Conservation (phyloP, 2,797 vertebrate species). For the Phrynocephalus forsythii region DNA sequence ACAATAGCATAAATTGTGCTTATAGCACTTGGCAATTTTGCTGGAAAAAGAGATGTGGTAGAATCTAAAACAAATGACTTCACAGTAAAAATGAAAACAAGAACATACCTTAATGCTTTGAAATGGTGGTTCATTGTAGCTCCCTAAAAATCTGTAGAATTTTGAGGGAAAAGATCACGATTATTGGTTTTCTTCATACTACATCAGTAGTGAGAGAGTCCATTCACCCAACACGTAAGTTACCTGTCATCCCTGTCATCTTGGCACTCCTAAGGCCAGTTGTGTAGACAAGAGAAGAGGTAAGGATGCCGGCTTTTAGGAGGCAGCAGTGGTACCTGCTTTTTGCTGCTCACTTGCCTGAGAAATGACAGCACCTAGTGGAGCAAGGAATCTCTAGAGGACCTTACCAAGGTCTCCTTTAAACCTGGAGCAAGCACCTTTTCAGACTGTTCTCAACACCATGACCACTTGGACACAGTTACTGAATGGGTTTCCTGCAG, state of each 20-base stretch:
- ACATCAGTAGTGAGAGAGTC: not conserved
- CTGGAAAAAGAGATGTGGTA: too few relatives aligned
- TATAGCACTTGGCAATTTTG: too few relatives aligned
- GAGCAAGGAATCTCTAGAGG: too few relatives aligned
- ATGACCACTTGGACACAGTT: not conserved
- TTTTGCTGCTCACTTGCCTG: not conserved
- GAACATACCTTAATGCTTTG: not conserved
- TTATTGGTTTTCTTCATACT: not conserved
- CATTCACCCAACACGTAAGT: not conserved
- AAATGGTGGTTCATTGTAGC: not conserved
- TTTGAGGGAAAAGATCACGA: not conserved
- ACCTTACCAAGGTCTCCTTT: not conserved
- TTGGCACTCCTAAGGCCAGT: not conserved
- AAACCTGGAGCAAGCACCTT: not conserved
- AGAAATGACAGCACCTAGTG: not conserved
- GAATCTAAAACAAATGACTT: too few relatives aligned
- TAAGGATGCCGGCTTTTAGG: not conserved
- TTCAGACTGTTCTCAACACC: constrained; percentile 1
- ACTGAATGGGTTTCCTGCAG: constrained; percentile 11
- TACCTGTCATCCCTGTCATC: not conserved
- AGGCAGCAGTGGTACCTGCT: too few relatives aligned
- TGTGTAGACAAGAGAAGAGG: not conserved
- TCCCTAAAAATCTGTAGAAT: not conserved
- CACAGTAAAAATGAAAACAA: not conserved
- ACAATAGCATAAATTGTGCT: too few relatives aligned